Conservation (phyloP, 2,113 vertebrate species). For the Psettodes erumei region DNA sequence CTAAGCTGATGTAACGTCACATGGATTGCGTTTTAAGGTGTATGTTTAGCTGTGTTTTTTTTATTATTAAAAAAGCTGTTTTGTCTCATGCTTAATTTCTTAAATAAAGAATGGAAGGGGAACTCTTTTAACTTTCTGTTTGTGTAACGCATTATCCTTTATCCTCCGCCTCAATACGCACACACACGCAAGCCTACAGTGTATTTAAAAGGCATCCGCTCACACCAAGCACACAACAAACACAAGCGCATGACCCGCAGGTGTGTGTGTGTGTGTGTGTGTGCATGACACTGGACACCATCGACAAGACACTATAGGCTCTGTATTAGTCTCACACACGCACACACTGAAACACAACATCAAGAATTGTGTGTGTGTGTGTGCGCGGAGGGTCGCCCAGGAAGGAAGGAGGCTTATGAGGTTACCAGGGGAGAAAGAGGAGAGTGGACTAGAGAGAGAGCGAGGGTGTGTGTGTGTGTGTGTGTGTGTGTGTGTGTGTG, state of each 20-base stretch:
- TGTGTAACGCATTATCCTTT: background rate
- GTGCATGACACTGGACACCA: constrained; percentile 49
- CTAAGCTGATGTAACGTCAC: constrained; percentile 39
- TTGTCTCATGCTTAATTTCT: constrained; percentile 20
- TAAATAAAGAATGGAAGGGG: constrained; percentile 57
- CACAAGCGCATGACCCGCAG: constrained; percentile 53
- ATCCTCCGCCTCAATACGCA: background rate
- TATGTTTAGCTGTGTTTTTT: constrained; percentile 15
- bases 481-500: constrained; percentile 53
- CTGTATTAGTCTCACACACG: constrained; percentile 37
- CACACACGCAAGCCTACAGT: background rate
- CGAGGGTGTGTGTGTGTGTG: constrained; percentile 24
- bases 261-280: constrained; percentile 61
- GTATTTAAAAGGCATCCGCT: constrained; percentile 23
- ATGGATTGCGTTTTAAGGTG: constrained; percentile 14
- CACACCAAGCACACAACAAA: constrained; percentile 43
- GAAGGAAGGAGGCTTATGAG: constrained; percentile 73
- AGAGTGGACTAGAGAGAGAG: constrained; percentile 46
- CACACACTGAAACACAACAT: background rate
- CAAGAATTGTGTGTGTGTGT: constrained; percentile 29
- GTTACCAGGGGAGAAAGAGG: constrained; percentile 62
- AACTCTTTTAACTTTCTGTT: constrained; percentile 27
- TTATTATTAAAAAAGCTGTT: background rate
- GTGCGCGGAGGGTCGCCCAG: constrained; percentile 59
- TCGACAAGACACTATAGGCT: constrained; percentile 50